Evolutionary conservation across 2,888 invertebrate genomes (phyloP).

Genomic region (Hirtodrosophila histrioides): DNA sequence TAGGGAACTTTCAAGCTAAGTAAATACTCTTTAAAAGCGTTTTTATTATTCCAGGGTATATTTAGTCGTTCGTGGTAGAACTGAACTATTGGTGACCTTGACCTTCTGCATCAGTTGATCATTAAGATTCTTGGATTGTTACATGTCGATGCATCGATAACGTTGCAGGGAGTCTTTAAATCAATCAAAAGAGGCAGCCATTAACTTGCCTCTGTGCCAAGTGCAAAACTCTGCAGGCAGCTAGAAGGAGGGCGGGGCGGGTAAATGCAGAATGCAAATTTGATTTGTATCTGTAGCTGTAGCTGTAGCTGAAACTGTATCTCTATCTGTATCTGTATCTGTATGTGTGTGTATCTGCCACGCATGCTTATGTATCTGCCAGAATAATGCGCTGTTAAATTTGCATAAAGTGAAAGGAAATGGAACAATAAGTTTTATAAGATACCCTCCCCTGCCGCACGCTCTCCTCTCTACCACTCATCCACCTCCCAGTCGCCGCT

Average conservation of each 20-base stretch:
- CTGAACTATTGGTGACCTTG: slow-evolving; percentile 27
- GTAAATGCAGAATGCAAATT: not conserved
- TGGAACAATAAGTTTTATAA: slow-evolving; percentile 74
- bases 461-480: not conserved
- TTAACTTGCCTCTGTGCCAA: slow-evolving; percentile 29
- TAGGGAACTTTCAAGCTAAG: no score
- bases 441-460: slow-evolving; percentile 27
- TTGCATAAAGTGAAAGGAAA: slow-evolving; percentile 77
- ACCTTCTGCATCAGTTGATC: slow-evolving; percentile 23
- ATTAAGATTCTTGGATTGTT: slow-evolving; percentile 13
- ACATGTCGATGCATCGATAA: slow-evolving; percentile 9
- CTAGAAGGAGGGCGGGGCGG: not conserved
- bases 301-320: no score
- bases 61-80: no score
- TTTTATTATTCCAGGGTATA: no score
- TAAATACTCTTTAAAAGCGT: no score
- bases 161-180: slow-evolving; percentile 40
- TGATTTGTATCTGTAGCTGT: slow-evolving; percentile 23
- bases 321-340: slow-evolving; percentile 1
- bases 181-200: slow-evolving; percentile 44
- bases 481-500: not conserved
- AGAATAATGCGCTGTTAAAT: slow-evolving; percentile 66
- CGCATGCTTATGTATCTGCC: slow-evolving; percentile 26
- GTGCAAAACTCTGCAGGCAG: not conserved
- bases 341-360: slow-evolving; percentile 11